phyloP scores from a whole-genome alignment of 2,888 invertebrate species.

The Dendrolimus houi region DNA sequence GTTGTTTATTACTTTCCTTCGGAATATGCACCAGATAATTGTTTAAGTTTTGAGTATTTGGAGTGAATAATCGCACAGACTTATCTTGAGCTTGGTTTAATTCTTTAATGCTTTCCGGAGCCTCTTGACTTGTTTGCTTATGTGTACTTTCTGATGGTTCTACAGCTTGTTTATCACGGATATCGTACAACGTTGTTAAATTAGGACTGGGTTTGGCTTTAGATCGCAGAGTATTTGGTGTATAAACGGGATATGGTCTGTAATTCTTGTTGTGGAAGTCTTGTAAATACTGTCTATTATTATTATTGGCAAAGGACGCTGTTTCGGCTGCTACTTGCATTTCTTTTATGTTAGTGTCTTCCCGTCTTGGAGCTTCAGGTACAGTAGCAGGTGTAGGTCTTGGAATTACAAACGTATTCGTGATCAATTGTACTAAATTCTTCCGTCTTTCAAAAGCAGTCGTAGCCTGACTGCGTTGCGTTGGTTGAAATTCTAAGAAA shows the following conservation, averaged over 20 bases:
- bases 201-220: conserved; percentile 51
- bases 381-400: conserved; percentile 48
- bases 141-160: conserved; percentile 2
- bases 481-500: conserved; percentile 47
- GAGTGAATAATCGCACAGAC: neutral
- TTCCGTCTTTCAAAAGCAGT: conserved; percentile 53
- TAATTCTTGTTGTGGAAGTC: conserved; percentile 55
- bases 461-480: conserved; percentile 48
- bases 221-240: conserved; percentile 44
- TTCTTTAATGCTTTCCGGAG: conserved; percentile 15
- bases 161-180: conserved; percentile 38
- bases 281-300: conserved; percentile 61
- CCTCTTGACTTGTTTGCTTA: conserved; percentile 16
- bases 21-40: neutral
- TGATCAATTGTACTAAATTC: conserved; percentile 57
- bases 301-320: conserved; percentile 81
- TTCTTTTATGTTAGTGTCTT: conserved; percentile 70
- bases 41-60: neutral
- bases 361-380: conserved; percentile 48
- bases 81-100: neutral
- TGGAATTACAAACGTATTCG: conserved; percentile 51
- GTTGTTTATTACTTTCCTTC: neutral
- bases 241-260: conserved; percentile 61
- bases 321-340: conserved; percentile 85
- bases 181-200: conserved; percentile 62